Evolutionary conservation across 2,888 invertebrate species (phyloP), one percentile per base, ranked within the genome.

Genomic region (Nomada fabriciana): DNA sequence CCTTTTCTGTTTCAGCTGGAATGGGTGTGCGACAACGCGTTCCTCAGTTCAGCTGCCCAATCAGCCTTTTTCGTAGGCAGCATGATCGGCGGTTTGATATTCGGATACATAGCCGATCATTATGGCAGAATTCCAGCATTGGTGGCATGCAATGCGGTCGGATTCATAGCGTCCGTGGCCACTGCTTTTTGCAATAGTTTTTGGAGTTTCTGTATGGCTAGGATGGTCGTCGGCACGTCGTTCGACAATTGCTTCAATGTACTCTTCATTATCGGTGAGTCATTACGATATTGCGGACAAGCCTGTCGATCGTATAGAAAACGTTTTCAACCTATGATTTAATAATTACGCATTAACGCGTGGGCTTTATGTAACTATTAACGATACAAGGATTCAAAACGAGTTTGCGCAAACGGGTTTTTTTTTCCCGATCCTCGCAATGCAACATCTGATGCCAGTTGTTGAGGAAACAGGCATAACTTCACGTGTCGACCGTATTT

Each of bases 211-310:
- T 96, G 97, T 15, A 90, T 97, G 0, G 97, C 97, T 92, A 95
- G 98, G 74, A 97, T 98, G 94, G 94, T 98, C 63, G 97, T 98
- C 3, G 98, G 98, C 7, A 95, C 98, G 90, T 97, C 97, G 0
- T 98, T 98, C 90, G 98, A 98, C 93, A 98, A 98, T 94, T 97
- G 97, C 91, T 98, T 98, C 93, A 98, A 97, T 59, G 98, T 98
- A 96, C 97, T 98, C 96, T 98, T 98, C 90, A 98, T 98, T 89
- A 95, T 98, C 87, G 97, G 98, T 98, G 94, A 96, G 96, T 68
- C 74, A 25, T 65, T 10, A 10, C 4, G 2, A 7, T 18, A 2
- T 15, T 18, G 10, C 13, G 9, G 23, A 47, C 36, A 36, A 7
- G 7, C 7, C 36, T 7, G 36, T 36, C 36, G 36, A 36, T 36